Percentiles rank a stretch among this genome's conserved stretches.
Evolutionary conservation across 2,113 vertebrate species (phyloP).

Genomic region (Camelus dromedarius): DNA sequence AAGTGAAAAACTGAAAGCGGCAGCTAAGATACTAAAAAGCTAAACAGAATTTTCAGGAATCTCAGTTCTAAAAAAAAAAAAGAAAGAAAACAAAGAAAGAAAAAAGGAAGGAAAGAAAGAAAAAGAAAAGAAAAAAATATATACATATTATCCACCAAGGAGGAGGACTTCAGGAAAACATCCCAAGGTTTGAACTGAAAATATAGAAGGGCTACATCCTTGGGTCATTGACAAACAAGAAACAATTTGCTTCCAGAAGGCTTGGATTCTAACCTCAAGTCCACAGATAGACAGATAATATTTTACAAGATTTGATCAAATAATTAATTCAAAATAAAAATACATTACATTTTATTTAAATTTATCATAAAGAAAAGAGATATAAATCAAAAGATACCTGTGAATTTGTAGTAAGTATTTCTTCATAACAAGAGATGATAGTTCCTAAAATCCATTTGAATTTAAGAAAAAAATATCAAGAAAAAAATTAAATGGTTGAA

Average conservation of each 20-base stretch:
- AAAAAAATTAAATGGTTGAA: not conserved
- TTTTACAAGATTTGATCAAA: not conserved
- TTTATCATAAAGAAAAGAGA: not conserved
- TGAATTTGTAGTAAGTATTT: not conserved
- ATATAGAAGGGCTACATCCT: accelerated
- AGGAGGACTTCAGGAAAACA: not conserved
- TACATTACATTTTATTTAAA: not conserved
- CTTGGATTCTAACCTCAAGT: not conserved
- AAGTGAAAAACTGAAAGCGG: not conserved
- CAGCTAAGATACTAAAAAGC: not conserved
- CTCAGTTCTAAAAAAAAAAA: not conserved
- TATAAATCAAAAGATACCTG: not conserved
- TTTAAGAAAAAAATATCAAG: not conserved
- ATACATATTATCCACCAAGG: not conserved
- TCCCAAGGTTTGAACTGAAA: not conserved
- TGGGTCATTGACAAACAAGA: not conserved
- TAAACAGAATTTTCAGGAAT: not conserved
- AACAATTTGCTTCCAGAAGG: not conserved
- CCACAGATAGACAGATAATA: not conserved
- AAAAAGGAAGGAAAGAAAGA: not conserved
- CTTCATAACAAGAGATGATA: not conserved
- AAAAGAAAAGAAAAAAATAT: not conserved
- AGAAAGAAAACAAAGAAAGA: not conserved
- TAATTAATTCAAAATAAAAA: not conserved
- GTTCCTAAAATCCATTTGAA: not conserved